These are phyloP conservation scores for Achatina immaculata DNA, from an alignment of 1,140 invertebrate genomes.

Conservation along the genomic window DNA sequence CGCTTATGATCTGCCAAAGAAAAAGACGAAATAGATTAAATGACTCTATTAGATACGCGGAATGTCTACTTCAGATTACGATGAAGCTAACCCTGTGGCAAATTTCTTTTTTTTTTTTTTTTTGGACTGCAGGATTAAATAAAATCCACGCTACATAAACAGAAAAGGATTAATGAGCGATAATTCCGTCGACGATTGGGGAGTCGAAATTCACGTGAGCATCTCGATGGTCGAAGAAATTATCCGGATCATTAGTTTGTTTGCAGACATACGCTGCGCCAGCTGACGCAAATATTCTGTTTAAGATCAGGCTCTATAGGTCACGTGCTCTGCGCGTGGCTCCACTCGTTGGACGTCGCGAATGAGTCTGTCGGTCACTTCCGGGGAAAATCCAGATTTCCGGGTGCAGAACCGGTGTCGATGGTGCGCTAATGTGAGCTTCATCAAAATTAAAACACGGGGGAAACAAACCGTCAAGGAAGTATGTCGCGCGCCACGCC, in stretches of 20 bases:
- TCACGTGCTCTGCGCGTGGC: neutral
- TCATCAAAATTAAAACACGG: neutral
- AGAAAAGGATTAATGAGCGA: neutral
- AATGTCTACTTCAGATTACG: too few species aligned
- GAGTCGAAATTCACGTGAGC: neutral
- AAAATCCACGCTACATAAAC: neutral
- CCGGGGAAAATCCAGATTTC: neutral
- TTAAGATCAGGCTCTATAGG: neutral
- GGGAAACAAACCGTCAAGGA: neutral
- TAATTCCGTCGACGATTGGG: neutral
- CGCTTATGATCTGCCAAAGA: too few species aligned
- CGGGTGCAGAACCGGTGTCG: neutral
- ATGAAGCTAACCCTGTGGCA: neutral
- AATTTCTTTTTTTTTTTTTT: too few species aligned
- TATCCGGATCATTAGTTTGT: neutral
- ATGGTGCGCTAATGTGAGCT: neutral
- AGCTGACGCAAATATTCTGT: neutral
- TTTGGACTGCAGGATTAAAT: neutral
- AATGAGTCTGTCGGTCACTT: neutral
- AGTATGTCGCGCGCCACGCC: neutral
- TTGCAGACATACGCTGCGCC: neutral
- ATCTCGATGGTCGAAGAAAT: neutral
- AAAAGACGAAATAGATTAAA: too few species aligned
- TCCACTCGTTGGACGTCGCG: neutral
- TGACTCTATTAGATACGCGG: too few species aligned